A percentile compares a stretch with the other conserved stretches of the same genome.
Evolutionary conservation across 2,888 invertebrate genomes (phyloP).

Genomic region (Panopea generosa): DNA sequence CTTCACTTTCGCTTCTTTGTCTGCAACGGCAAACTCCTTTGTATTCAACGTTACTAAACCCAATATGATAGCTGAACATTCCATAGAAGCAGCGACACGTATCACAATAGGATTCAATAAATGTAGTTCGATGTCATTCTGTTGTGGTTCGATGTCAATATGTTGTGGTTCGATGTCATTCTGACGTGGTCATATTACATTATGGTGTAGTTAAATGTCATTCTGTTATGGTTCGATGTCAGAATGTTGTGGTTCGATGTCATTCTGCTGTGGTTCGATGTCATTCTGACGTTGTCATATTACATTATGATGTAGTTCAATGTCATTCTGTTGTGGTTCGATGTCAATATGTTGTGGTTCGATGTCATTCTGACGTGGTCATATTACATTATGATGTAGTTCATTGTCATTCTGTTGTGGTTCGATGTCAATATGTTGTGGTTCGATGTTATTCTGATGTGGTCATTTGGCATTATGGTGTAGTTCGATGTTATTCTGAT

Average conservation of each 20-base stretch:
- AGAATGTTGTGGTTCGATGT: too few relatives aligned
- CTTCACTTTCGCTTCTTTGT: constrained; percentile 41
- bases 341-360: constrained; percentile 14
- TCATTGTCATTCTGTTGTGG: too few relatives aligned
- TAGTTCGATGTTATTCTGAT: too few relatives aligned
- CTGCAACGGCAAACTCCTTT: constrained; percentile 28
- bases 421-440: too few relatives aligned
- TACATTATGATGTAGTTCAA: too few relatives aligned
- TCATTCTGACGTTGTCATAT: too few relatives aligned
- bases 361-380: constrained; percentile 22
- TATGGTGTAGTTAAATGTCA: constrained; percentile 34
- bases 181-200: constrained; percentile 47
- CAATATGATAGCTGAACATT: constrained; percentile 34
- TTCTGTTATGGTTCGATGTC: too few relatives aligned
- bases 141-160: constrained; percentile 15
- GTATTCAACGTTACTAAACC: constrained; percentile 34
- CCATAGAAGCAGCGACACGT: constrained; percentile 22
- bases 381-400: constrained; percentile 31
- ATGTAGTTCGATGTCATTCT: too few relatives aligned
- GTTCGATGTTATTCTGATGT: too few relatives aligned
- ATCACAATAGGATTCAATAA: constrained; percentile 5
- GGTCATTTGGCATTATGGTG: too few relatives aligned
- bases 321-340: too few relatives aligned
- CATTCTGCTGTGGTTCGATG: too few relatives aligned
- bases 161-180: constrained; percentile 24